Evolutionary conservation across 2,888 invertebrate species (phyloP).

Genomic region (Nomada fabriciana): DNA sequence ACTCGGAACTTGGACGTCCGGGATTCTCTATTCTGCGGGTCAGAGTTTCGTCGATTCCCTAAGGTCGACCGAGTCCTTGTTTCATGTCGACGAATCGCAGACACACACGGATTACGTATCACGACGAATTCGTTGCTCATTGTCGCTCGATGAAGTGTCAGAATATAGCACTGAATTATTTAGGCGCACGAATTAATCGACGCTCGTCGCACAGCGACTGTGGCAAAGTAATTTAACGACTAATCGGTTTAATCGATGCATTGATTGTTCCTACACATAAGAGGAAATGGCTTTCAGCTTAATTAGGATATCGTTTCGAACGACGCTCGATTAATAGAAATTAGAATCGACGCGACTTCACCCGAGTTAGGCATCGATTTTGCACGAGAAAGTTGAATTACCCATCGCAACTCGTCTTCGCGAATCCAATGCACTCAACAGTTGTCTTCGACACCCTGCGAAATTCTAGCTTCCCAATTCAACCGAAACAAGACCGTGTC

Average conservation of each 20-base stretch:
- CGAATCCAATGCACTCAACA: too few species aligned
- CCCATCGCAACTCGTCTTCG: too few species aligned
- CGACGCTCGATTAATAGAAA: too few species aligned
- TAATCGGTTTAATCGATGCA: neutral
- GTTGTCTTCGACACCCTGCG: conserved; percentile 5
- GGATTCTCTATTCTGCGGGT: conserved; percentile 18
- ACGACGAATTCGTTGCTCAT: too few species aligned
- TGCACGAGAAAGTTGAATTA: too few species aligned
- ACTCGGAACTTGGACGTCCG: conserved; percentile 55
- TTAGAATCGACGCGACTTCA: too few species aligned
- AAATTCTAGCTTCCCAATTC: neutral
- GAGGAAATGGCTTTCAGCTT: too few species aligned
- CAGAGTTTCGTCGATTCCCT: conserved; percentile 16
- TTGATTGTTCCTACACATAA: too few species aligned
- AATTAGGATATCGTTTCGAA: too few species aligned
- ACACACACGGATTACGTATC: too few species aligned
- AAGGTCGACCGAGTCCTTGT: conserved; percentile 53
- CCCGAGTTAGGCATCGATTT: too few species aligned
- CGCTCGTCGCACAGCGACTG: neutral
- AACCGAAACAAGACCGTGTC: neutral
- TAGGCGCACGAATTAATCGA: neutral
- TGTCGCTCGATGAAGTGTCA: conserved; percentile 3
- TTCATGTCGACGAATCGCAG: conserved; percentile 20
- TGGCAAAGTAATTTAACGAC: neutral
- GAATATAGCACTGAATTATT: neutral